Percentiles rank a stretch among this genome's conserved stretches.
Conservation (phyloP, 2,797 vertebrate species). For the Mycteria americana region DNA sequence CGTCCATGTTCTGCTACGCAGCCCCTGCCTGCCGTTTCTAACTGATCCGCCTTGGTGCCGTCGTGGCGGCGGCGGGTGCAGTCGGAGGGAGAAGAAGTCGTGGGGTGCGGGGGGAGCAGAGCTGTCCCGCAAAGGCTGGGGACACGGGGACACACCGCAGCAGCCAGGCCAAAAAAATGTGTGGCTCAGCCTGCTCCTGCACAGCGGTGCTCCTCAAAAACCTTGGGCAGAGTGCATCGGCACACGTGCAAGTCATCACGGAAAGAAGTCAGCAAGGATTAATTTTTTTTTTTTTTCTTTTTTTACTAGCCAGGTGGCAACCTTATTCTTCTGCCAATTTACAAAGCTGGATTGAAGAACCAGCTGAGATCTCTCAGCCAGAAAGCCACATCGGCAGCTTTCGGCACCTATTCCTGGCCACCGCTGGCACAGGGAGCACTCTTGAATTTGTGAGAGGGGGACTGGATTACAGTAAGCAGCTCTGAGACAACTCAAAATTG, state of each 20-base stretch:
- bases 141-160: accelerated
- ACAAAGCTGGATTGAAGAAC: background rate
- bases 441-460: background rate
- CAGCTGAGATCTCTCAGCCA: constrained; percentile 22
- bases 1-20: accelerated
- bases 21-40: accelerated
- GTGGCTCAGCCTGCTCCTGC: accelerated
- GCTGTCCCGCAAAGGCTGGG: background rate
- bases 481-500: background rate
- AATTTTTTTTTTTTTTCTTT: background rate
- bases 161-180: background rate
- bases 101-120: background rate
- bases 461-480: background rate
- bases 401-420: background rate
- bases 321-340: background rate
- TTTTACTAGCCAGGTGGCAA: background rate
- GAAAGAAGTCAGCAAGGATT: background rate
- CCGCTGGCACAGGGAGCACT: accelerated
- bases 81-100: accelerated
- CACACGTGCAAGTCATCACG: background rate
- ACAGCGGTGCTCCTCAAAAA: accelerated
- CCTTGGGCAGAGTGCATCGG: accelerated
- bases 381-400: background rate
- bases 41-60: accelerated
- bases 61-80: accelerated